Base-by-base conservation (phyloP, 2,888 invertebrate genomes). In the Nebria salina region DNA sequence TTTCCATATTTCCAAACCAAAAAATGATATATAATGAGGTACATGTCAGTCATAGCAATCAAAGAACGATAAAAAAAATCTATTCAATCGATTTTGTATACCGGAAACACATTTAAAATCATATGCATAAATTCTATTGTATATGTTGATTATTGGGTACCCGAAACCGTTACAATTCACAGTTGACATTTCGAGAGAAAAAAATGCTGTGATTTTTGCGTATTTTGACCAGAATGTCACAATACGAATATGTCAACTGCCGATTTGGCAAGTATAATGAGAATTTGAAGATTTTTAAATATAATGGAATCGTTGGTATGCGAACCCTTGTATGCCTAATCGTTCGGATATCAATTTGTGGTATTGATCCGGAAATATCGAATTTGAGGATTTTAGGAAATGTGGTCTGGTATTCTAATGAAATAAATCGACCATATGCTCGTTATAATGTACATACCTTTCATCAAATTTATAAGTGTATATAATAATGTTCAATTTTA, bases 171-270 rank as follows among this genome's bases (percentile, higher is more conserved):
- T 41, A 75, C 75, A 34, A 25, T 76, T 68, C 68, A 13, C 25
- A 75, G 41, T 65, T 26, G 75, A 65, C 75, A 75, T 65, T 75
- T 75, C n/a, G 42, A 75, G 54, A 76, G 68, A 76, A 76, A 34
- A n/a, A 26, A 75, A 75, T n/a, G 54, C 54, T 54, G 8, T 54
- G 54, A 54, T 54, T 54, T 54, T 54, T 70, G 68, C 83, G 84
- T 86, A 86, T 86, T 86, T 86, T 86, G 85, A 86, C 85, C 83
- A 82, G 84, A 84, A 84, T 83, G 85, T 86, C 86, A 86, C 86
- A 86, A 86, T 86, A 86, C 84, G 84, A 82, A 84, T 82, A 85
- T 84, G 85, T 85, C 85, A 85, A 83, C 70, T 65, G 78, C 20
- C 73, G 77, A 68, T 66, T 76, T 75, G 20, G 43, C 68, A 76